These are phyloP conservation scores for Grammomys dolichurus DNA, from an alignment of 2,113 vertebrate genomes.

Conservation along the genomic window DNA sequence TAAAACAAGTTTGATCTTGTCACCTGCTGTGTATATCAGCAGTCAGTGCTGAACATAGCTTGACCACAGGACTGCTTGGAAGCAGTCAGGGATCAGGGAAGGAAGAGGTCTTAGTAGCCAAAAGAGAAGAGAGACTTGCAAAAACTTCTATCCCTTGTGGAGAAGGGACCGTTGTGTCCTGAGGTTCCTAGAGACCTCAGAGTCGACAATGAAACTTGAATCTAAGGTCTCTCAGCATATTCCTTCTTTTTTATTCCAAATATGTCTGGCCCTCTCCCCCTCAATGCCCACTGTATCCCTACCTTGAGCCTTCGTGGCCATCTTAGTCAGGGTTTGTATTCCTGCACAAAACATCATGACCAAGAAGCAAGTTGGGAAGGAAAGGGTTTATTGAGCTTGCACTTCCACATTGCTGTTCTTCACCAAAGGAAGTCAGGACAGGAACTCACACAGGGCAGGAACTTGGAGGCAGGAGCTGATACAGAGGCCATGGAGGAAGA, in stretches of 20 bases:
- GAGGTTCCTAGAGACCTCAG: not conserved
- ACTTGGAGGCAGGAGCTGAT: too few species aligned
- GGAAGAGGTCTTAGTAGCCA: not conserved
- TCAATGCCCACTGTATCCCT: not conserved
- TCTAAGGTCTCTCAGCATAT: not conserved
- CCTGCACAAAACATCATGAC: too few species aligned
- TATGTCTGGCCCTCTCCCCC: not conserved
- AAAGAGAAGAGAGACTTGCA: not conserved
- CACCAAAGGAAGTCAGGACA: too few species aligned
- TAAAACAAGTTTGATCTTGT: slow-evolving; percentile 63
- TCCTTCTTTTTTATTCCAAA: not conserved
- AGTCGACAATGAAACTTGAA: not conserved
- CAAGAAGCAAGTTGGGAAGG: too few species aligned
- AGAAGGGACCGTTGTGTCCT: not conserved
- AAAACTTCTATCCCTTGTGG: not conserved
- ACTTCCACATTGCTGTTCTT: too few species aligned
- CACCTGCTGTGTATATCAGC: slow-evolving; percentile 25
- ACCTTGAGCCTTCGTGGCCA: not conserved
- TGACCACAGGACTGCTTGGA: slow-evolving; percentile 55
- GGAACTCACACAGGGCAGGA: too few species aligned
- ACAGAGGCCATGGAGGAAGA: too few species aligned
- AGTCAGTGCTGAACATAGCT: not conserved
- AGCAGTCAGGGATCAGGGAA: slow-evolving; percentile 31
- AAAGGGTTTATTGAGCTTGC: too few species aligned
- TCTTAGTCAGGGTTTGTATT: too few species aligned